Conservation (phyloP, 2,888 invertebrate species). For the Stenolophus ochropezus region DNA sequence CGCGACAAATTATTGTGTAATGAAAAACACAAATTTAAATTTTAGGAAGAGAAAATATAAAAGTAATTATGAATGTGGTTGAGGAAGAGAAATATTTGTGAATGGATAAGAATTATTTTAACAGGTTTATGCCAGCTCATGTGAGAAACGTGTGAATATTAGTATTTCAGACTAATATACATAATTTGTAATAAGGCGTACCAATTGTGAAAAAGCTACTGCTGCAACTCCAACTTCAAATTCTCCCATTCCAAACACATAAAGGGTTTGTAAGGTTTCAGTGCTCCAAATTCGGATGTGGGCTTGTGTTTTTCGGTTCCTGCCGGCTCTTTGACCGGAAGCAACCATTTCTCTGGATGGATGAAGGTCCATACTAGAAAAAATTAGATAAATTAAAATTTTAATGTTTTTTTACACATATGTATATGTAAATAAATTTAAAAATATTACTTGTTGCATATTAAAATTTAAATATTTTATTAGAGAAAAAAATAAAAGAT, state of each 20-base stretch:
- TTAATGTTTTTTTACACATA: background rate
- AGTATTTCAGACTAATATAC: too few relatives aligned
- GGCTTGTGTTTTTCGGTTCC: slow-evolving; percentile 89
- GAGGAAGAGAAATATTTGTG: too few relatives aligned
- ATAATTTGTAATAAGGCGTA: slow-evolving; percentile 71
- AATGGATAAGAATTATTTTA: too few relatives aligned
- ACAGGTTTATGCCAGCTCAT: too few relatives aligned
- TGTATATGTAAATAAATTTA: background rate
- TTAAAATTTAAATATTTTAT: too few relatives aligned
- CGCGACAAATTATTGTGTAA: background rate
- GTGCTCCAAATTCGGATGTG: slow-evolving; percentile 96
- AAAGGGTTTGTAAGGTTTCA: slow-evolving; percentile 89
- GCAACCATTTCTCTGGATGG: slow-evolving; percentile 92
- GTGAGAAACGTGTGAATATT: too few relatives aligned
- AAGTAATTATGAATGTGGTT: too few relatives aligned
- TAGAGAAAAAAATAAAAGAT: background rate
- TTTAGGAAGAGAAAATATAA: too few relatives aligned
- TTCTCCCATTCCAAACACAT: slow-evolving; percentile 94
- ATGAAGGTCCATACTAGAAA: slow-evolving; percentile 88
- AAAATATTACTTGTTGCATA: too few relatives aligned
- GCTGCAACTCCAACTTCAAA: slow-evolving; percentile 91
- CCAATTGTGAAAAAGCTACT: slow-evolving; percentile 91
- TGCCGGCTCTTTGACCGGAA: slow-evolving; percentile 90
- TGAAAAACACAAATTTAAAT: too few relatives aligned
- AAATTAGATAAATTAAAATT: too few relatives aligned